Evolutionary conservation across 2,888 invertebrate species (phyloP).

Genomic region (Cryptocheilus praepositus): DNA sequence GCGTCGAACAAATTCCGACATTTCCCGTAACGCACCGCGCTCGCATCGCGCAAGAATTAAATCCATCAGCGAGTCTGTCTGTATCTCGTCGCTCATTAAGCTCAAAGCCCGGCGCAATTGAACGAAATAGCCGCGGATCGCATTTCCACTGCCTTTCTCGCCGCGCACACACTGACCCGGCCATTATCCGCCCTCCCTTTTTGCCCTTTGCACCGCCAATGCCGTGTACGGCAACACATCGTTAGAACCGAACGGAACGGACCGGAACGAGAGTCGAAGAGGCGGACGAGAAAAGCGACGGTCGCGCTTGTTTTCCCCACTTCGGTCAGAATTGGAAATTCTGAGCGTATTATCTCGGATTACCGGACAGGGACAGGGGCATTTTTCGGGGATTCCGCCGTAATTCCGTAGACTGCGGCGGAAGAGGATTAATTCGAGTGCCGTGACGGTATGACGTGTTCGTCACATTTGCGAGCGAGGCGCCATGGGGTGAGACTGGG

Average conservation of each 20-base stretch:
- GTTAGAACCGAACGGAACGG: conserved; percentile 21
- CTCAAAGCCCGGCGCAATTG: too few relatives aligned
- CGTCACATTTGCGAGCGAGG: conserved; percentile 47
- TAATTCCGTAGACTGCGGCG: conserved; percentile 37
- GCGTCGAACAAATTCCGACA: too few relatives aligned
- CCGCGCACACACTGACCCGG: background rate
- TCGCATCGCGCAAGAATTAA: too few relatives aligned
- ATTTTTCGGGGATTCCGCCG: conserved; percentile 44
- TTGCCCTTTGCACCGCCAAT: conserved; percentile 7
- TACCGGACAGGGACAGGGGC: conserved; percentile 41
- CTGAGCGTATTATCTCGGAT: conserved; percentile 43
- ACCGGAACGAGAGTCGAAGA: conserved; percentile 25
- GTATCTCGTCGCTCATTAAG: too few relatives aligned
- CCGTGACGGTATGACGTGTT: conserved; percentile 54
- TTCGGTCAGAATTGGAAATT: conserved; percentile 52
- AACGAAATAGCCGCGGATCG: too few relatives aligned
- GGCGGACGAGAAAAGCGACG: background rate
- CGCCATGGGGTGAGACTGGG: background rate
- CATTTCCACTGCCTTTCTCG: too few relatives aligned
- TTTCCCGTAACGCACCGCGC: too few relatives aligned
- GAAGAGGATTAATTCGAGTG: conserved; percentile 56
- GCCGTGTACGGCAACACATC: background rate
- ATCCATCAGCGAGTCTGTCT: too few relatives aligned
- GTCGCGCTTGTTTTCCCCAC: background rate
- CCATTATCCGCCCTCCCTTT: conserved; percentile 4